Percentiles rank a stretch among this genome's conserved stretches.
These are phyloP conservation scores for Orthosia gothica DNA, from an alignment of 2,888 invertebrate species.

Conservation along the genomic window DNA sequence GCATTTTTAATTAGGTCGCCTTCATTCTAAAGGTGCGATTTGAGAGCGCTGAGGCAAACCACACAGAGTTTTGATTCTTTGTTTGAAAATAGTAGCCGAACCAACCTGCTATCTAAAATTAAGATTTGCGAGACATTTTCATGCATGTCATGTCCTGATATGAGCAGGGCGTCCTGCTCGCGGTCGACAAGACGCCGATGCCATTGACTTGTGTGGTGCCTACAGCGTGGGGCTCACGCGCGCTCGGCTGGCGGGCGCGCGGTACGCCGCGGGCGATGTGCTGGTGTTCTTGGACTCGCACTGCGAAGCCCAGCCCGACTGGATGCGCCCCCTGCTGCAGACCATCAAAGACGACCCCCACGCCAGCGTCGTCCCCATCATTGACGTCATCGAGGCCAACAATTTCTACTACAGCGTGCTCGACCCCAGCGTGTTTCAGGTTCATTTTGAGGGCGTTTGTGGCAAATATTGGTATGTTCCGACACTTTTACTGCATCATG, in stretches of 20 bases:
- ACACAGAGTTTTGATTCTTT: too few relatives aligned
- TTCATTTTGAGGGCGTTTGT: slow-evolving; percentile 61
- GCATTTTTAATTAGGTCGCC: too few relatives aligned
- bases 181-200: neutral
- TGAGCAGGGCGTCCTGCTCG: too few relatives aligned
- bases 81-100: neutral
- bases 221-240: slow-evolving; percentile 90
- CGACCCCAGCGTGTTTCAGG: slow-evolving; percentile 89
- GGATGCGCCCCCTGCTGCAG: slow-evolving; percentile 96
- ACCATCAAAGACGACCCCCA: slow-evolving; percentile 94
- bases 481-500: neutral
- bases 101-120: neutral
- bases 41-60: neutral
- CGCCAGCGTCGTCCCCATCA: slow-evolving; percentile 97
- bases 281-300: slow-evolving; percentile 98
- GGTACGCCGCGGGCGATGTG: slow-evolving; percentile 95
- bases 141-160: neutral
- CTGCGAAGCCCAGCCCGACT: slow-evolving; percentile 95
- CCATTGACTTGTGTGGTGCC: slow-evolving; percentile 44
- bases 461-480: slow-evolving; percentile 41
- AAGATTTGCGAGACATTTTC: neutral
- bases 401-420: slow-evolving; percentile 94
- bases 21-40: too few relatives aligned
- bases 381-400: slow-evolving; percentile 97
- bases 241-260: slow-evolving; percentile 97